A percentile compares a stretch with the other conserved stretches of the same genome.
Evolutionary conservation across 2,888 invertebrate genomes (phyloP).

Genomic region (Phalera bucephala): DNA sequence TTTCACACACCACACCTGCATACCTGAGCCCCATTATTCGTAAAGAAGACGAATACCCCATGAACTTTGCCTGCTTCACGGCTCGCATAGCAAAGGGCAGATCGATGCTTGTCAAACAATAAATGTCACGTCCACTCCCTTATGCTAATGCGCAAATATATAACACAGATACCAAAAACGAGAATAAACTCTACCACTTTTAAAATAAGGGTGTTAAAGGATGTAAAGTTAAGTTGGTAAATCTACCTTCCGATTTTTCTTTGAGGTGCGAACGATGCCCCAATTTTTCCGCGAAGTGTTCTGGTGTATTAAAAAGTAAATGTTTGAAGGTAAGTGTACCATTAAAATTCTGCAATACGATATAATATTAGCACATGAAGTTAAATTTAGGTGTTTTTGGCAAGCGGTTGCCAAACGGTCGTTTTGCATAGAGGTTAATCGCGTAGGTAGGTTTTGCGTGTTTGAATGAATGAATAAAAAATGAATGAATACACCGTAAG

Average conservation of each 20-base stretch:
- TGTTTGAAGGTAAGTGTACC: conserved; percentile 27
- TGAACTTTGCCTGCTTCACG: conserved; percentile 72
- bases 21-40: conserved; percentile 33
- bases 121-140: conserved; percentile 83
- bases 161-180: conserved; percentile 5
- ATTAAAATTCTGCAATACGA: no score
- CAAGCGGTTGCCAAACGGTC: no score
- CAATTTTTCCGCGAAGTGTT: conserved; percentile 66
- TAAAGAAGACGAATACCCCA: conserved; percentile 36
- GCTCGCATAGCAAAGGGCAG: conserved; percentile 79
- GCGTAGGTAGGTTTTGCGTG: no score
- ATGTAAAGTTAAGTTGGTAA: conserved; percentile 30
- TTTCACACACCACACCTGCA: conserved; percentile 34
- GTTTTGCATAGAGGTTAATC: no score
- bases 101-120: conserved; percentile 83
- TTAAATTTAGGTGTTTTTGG: no score
- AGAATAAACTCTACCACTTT: conserved; percentile 28
- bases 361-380: no score
- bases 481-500: no score
- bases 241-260: conserved; percentile 63
- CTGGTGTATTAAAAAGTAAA: conserved; percentile 59
- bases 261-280: conserved; percentile 77
- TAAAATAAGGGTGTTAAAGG: conserved; percentile 23
- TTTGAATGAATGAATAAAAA: no score
- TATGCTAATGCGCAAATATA: conserved; percentile 54